phyloP scores from a whole-genome alignment of 2,888 invertebrate genomes.

The Xestia sexstrigata region DNA sequence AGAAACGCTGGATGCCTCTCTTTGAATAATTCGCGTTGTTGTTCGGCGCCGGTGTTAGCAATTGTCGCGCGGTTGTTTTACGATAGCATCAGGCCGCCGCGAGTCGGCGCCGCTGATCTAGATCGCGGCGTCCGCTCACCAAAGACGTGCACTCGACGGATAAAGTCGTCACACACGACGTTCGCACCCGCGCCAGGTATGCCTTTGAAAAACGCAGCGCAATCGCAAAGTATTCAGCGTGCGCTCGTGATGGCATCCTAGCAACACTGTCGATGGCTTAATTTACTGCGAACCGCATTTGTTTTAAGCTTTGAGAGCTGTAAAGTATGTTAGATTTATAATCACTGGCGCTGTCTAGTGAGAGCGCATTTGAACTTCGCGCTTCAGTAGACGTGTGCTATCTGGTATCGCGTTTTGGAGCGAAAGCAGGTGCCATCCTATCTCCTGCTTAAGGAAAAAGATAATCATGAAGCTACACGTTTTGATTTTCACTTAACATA shows the following conservation, averaged over 20 bases:
- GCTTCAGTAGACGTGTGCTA: slow-evolving; percentile 42
- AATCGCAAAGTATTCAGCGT: slow-evolving; percentile 73
- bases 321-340: slow-evolving; percentile 67
- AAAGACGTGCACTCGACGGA: slow-evolving; percentile 87
- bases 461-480: background rate
- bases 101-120: slow-evolving; percentile 86
- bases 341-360: slow-evolving; percentile 44
- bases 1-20: slow-evolving; percentile 72
- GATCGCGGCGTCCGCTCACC: slow-evolving; percentile 85
- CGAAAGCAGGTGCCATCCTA: slow-evolving; percentile 35
- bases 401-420: slow-evolving; percentile 36
- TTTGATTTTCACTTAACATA: background rate
- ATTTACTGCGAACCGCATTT: slow-evolving; percentile 66
- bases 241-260: slow-evolving; percentile 86
- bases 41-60: slow-evolving; percentile 86
- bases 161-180: slow-evolving; percentile 87
- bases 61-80: slow-evolving; percentile 86
- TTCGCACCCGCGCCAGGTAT: slow-evolving; percentile 82
- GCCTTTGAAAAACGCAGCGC: slow-evolving; percentile 84
- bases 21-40: slow-evolving; percentile 86
- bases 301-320: slow-evolving; percentile 61
- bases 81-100: slow-evolving; percentile 86
- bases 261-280: slow-evolving; percentile 71
- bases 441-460: background rate
- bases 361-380: slow-evolving; percentile 47